A percentile compares a stretch with the other conserved stretches of the same genome.
These are phyloP conservation scores for Pogonocherus hispidulus DNA, from an alignment of 2,888 invertebrate species.

Conservation along the genomic window DNA sequence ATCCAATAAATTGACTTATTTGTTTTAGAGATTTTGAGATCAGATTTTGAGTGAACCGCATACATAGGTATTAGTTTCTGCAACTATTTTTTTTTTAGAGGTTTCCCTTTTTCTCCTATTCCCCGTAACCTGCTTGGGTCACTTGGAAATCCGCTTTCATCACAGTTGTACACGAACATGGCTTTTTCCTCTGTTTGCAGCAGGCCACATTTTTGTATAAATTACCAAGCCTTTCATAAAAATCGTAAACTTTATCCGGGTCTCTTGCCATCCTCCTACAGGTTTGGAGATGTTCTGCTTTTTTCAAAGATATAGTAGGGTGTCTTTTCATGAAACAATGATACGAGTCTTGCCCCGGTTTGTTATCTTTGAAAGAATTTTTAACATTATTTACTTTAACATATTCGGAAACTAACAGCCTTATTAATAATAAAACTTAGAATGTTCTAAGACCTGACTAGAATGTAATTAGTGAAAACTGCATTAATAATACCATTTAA, in stretches of 20 bases:
- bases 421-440: too few relatives aligned
- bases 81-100: too few relatives aligned
- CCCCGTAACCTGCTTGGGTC: background rate
- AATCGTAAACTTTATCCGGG: conserved; percentile 46
- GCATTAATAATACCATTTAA: too few relatives aligned
- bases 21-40: too few relatives aligned
- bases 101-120: conserved; percentile 3
- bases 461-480: too few relatives aligned
- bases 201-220: conserved; percentile 16
- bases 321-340: conserved; percentile 42
- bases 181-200: too few relatives aligned
- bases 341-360: conserved; percentile 43
- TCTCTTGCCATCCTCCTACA: conserved; percentile 38
- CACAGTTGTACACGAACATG: background rate
- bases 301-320: conserved; percentile 50
- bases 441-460: too few relatives aligned
- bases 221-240: conserved; percentile 41
- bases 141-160: background rate
- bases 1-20: too few relatives aligned
- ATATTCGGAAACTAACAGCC: too few relatives aligned
- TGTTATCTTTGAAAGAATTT: conserved; percentile 44
- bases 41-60: too few relatives aligned
- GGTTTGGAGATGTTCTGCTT: conserved; percentile 52
- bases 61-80: too few relatives aligned
- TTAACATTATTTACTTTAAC: too few relatives aligned